These are phyloP conservation scores for Sitodiplosis mosellana DNA, from an alignment of 1,140 invertebrate species.

Conservation along the genomic window DNA sequence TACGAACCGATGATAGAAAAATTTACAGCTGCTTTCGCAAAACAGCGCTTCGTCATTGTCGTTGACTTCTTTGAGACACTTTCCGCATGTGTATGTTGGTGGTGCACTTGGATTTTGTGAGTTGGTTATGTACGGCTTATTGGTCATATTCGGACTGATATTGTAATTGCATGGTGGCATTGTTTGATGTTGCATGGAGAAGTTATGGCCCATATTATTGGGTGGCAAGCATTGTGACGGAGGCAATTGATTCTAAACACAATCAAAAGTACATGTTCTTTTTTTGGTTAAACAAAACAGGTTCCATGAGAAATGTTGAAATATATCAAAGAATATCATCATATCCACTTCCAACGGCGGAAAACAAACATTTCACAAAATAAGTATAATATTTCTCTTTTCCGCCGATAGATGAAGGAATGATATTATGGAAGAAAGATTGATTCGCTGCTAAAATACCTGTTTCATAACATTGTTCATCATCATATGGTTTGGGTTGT, in stretches of 20 bases:
- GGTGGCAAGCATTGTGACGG: too few species aligned
- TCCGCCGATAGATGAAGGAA: too few species aligned
- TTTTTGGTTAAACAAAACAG: too few species aligned
- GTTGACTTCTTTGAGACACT: slow-evolving; percentile 96
- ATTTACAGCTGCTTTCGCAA: slow-evolving; percentile 96
- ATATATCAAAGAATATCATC: too few species aligned
- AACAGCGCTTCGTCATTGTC: slow-evolving; percentile 97
- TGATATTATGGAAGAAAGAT: slow-evolving; percentile 17
- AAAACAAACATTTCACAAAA: too few species aligned
- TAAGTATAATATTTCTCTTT: too few species aligned
- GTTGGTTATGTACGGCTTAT: slow-evolving; percentile 96
- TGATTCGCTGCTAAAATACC: too few species aligned
- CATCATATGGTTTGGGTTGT: not conserved
- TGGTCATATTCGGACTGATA: slow-evolving; percentile 17
- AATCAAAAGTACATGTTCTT: too few species aligned
- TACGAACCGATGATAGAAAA: slow-evolving; percentile 94
- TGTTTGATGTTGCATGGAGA: slow-evolving; percentile 12
- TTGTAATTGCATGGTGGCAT: slow-evolving; percentile 36
- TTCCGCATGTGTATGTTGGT: slow-evolving; percentile 90
- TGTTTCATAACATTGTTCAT: not conserved
- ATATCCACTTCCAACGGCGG: too few species aligned
- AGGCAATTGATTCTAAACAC: too few species aligned
- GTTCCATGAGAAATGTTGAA: too few species aligned
- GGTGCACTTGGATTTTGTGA: slow-evolving; percentile 96
- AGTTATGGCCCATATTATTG: slow-evolving; percentile 12